Evolutionary conservation across 2,888 invertebrate species (phyloP), one percentile per base, ranked within the genome.

Genomic region (Patella caerulea): DNA sequence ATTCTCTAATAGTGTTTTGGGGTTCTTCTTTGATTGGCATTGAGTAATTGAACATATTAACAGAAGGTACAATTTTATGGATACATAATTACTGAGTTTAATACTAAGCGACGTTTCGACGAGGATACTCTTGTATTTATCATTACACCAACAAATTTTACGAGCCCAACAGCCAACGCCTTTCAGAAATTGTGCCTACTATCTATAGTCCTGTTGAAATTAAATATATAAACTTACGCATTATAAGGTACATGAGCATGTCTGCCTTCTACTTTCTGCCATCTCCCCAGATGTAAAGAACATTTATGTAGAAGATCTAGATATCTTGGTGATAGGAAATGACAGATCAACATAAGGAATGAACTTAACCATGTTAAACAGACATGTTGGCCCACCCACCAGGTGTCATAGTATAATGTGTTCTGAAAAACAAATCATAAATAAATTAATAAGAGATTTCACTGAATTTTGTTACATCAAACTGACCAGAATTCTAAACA

Each of bases 251-350:
- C 92, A 85, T 94, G 94, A 76, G 93, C 93, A 77, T 93, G 93
- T 45, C 94, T 92, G 54, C 93, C 93, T 84, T 94, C 94, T 54
- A 94, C 92, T 87, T 93, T 92, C 55, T 94, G 93, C 95, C 97
- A 97, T 78, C 94, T 93, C 4, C 98, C 98, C 73, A 98, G 94
- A 92, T 99, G 98, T 73, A 96, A 92, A 0, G 98, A 95, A 79
- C 97, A 95, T 86, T 96, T 94, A 91, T 99, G 98, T 80, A 98
- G 93, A 56, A 96, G 95, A 93, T 99, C 98, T 88, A 96, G 95
- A 90, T 96, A 96, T 82, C 93, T 93, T 9, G 94, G 93, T 54
- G 95, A 94, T 86, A 94, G 93, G 82, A 94, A 93, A 85, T 96
- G 96, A 7, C 94, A 93, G 2, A 95, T 93, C 88, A 96, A 94